phyloP scores from a whole-genome alignment of 2,113 vertebrate species.

The Tachysurus fulvidraco region DNA sequence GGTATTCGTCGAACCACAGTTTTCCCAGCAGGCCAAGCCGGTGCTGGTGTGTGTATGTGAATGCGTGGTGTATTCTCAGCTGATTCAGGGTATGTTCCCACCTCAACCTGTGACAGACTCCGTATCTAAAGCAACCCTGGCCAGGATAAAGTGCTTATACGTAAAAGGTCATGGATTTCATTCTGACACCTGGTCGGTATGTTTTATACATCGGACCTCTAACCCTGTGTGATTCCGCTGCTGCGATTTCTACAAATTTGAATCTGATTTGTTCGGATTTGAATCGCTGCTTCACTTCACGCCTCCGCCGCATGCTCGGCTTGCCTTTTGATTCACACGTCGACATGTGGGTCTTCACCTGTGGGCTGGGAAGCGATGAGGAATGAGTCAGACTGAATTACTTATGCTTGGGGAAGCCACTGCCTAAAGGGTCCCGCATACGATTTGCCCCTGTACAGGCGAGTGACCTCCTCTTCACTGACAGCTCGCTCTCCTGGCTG shows the following conservation, averaged over 20 bases:
- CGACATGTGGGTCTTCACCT: slow-evolving; percentile 30
- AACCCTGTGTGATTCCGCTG: neutral
- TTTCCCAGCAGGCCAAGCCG: too few relatives aligned
- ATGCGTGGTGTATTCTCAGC: neutral
- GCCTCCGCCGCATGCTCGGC: neutral
- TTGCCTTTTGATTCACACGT: slow-evolving; percentile 49
- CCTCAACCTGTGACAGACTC: neutral
- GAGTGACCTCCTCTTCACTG: slow-evolving; percentile 19
- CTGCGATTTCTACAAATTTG: neutral
- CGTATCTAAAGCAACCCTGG: neutral
- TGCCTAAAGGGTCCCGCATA: slow-evolving; percentile 27
- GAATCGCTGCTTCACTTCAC: neutral
- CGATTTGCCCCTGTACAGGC: slow-evolving; percentile 11
- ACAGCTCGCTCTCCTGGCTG: slow-evolving; percentile 48
- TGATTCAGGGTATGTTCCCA: neutral
- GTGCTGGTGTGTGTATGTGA: neutral
- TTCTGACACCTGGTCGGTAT: neutral
- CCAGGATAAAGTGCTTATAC: neutral
- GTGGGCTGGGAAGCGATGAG: slow-evolving; percentile 27
- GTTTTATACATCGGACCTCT: neutral
- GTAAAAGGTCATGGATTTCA: neutral
- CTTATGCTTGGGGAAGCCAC: slow-evolving; percentile 49
- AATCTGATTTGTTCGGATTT: neutral
- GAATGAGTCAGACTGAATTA: slow-evolving; percentile 50
- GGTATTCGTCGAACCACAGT: too few relatives aligned